Percentiles rank a stretch among this genome's conserved stretches.
Conservation (phyloP, 1,140 invertebrate species). For the Macrocentrus cingulum region DNA sequence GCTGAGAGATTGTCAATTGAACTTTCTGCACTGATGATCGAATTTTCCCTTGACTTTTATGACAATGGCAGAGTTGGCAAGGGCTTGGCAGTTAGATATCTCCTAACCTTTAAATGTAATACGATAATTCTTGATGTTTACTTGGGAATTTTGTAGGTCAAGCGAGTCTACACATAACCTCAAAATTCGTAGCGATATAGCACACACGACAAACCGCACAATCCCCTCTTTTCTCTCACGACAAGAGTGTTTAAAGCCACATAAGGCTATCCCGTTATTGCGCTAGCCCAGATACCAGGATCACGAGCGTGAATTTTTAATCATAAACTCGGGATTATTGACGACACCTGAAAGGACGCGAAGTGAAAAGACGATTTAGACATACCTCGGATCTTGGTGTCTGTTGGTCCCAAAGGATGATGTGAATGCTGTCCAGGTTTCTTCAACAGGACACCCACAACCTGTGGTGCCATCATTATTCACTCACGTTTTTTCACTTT, state of each 20-base stretch:
- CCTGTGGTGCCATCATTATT: constrained; percentile 53
- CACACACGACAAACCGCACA: background rate
- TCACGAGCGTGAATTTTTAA: constrained; percentile 52
- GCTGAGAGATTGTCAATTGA: too few relatives aligned
- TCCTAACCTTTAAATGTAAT: too few relatives aligned
- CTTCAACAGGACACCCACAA: constrained; percentile 54
- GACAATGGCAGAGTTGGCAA: too few relatives aligned
- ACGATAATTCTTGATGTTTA: too few relatives aligned
- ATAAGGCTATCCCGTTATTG: constrained; percentile 49
- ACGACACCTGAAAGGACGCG: too few relatives aligned
- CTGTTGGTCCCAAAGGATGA: constrained; percentile 47
- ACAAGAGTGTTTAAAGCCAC: constrained; percentile 34
- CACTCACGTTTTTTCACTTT: constrained; percentile 6
- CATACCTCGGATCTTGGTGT: constrained; percentile 53
- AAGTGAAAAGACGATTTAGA: too few relatives aligned
- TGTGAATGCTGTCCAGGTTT: constrained; percentile 49
- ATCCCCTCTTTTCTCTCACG: background rate
- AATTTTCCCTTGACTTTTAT: too few relatives aligned
- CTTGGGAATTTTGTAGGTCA: constrained; percentile 18
- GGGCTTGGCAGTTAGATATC: too few relatives aligned
- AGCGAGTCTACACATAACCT: constrained; percentile 11
- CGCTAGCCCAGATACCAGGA: constrained; percentile 50
- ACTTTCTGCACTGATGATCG: too few relatives aligned
- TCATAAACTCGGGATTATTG: too few relatives aligned
- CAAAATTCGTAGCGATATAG: constrained; percentile 10